Evolutionary conservation across 2,888 invertebrate genomes (phyloP).

Genomic region (Acanthosepion esculentum): DNA sequence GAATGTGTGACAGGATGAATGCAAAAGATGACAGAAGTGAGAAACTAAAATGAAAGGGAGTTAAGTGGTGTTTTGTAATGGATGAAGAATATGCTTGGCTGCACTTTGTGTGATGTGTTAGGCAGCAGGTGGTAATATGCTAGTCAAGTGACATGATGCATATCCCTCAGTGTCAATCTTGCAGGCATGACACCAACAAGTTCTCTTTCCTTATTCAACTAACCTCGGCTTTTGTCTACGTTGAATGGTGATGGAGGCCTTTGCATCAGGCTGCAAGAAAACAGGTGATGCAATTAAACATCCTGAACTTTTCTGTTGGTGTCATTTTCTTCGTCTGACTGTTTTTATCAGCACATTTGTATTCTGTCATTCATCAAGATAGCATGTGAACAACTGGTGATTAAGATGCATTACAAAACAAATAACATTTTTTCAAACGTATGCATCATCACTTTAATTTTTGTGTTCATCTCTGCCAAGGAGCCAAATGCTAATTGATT

Average conservation of each 20-base stretch:
- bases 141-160: background rate
- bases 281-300: constrained; percentile 33
- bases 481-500: background rate
- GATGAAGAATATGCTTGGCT: background rate
- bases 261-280: constrained; percentile 9
- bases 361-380: background rate
- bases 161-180: background rate
- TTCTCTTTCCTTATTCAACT: background rate
- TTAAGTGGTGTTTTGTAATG: constrained; percentile 23
- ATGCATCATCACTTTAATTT: background rate
- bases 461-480: background rate
- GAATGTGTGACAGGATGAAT: background rate
- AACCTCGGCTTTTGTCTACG: background rate
- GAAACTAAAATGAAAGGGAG: background rate
- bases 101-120: background rate
- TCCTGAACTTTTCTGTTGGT: background rate
- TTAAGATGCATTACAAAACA: background rate
- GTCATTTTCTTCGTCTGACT: background rate
- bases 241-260: background rate
- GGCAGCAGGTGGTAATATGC: background rate
- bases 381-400: background rate
- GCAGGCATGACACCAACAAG: constrained; percentile 33
- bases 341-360: background rate
- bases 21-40: background rate
- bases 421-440: background rate